A percentile compares a stretch with the other conserved stretches of the same genome.
Evolutionary conservation across 2,113 vertebrate genomes (phyloP).

Genomic region (Oncorhynchus masou): DNA sequence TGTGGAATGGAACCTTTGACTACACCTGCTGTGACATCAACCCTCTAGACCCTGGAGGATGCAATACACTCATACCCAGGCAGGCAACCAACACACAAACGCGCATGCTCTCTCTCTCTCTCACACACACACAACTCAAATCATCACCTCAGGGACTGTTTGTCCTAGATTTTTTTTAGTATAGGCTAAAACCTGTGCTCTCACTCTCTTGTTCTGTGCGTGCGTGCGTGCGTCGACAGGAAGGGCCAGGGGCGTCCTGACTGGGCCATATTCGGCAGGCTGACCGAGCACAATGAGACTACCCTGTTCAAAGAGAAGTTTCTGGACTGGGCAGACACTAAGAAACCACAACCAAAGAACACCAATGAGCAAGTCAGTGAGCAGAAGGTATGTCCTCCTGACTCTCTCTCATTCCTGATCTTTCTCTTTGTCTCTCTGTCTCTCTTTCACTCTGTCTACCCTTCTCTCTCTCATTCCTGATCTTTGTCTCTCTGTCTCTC

Average conservation of each 20-base stretch:
- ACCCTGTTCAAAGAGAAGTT: slow-evolving; percentile 98
- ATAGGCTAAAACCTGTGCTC: neutral
- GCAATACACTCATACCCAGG: slow-evolving; percentile 95
- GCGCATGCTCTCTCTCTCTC: no score
- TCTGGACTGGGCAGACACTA: slow-evolving; percentile 89
- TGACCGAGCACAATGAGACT: slow-evolving; percentile 95
- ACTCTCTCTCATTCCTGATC: neutral
- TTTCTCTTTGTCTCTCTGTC: neutral
- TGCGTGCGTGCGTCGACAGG: slow-evolving; percentile 59
- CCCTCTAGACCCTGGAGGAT: slow-evolving; percentile 92
- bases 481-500: no score
- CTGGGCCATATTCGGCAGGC: slow-evolving; percentile 94
- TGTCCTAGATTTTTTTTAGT: neutral
- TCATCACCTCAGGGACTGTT: neutral
- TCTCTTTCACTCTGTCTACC: no score
- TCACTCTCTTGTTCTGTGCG: slow-evolving; percentile 8
- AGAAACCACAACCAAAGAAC: slow-evolving; percentile 78
- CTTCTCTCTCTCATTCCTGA: no score
- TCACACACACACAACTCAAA: no score
- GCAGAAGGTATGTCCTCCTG: slow-evolving; percentile 78
- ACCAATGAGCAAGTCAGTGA: slow-evolving; percentile 71
- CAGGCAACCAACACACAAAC: slow-evolving; percentile 40
- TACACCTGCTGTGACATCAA: slow-evolving; percentile 97
- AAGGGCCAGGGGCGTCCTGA: slow-evolving; percentile 95
- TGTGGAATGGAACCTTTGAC: slow-evolving; percentile 97